Base-by-base conservation (phyloP, 2,888 invertebrate genomes). In the Neoscelio sp. region DNA sequence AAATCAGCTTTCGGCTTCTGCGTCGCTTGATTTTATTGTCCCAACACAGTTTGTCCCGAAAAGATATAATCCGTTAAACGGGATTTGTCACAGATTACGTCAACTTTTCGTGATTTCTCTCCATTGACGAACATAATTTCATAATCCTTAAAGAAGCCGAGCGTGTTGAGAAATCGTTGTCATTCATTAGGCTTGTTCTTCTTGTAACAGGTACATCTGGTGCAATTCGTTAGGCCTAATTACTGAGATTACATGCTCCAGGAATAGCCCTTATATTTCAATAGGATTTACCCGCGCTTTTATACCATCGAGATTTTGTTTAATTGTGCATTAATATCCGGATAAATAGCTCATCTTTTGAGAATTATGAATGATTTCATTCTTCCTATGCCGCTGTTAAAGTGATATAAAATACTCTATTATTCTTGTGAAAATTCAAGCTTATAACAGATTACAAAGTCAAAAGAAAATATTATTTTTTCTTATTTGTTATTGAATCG, bases 161-260 rank as follows among this genome's bases (percentile, higher is more conserved):
- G 35, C 13, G 2, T 28, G 42, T 28, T 64, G 52, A 64, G 18
- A 54, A 73, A 73, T 73, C 62, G 52, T 33, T 58, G 62, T 73
- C 62, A 54, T 64, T 73, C 30, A 64, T 73, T 62, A 62, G 23
- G 30, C 52, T 10, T 15, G 33, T 60, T 64, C 38, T 68, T 68
- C 71, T 70, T 58, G 64, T 75, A 75, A 78, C 76, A 80, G 71
- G 80, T 80, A 82, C 82, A 82, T 84, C 82, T 84, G 81, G 73
- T 56, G 68, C 80, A 78, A 82, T 82, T 80, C 78, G 76, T 83
- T 82, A 78, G 77, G 75, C 80, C 75, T 82, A 82, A 83, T 81
- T 70, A 56, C 70, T 7, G 52, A 68, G 76, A 77, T 77, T 77
- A 77, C 40, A 26, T 20, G 48, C 44, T 56, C 20, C 8, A 23